phyloP scores from a whole-genome alignment of 2,113 vertebrate species.

The Theristicus caerulescens region DNA sequence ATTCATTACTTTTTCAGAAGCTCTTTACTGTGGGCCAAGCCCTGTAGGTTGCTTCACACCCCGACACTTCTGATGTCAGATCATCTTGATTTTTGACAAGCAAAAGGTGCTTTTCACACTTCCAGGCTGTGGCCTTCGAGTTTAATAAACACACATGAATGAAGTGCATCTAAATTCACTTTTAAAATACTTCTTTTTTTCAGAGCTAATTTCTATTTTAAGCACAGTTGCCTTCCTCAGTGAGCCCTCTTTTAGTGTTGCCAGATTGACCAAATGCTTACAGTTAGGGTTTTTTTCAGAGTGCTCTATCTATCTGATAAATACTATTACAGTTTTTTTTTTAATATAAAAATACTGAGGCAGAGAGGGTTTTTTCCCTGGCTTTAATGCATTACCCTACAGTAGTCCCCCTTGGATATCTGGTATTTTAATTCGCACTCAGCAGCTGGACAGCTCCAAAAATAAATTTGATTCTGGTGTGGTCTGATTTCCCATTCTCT shows the following conservation, averaged over 20 bases:
- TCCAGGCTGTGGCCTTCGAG: background rate
- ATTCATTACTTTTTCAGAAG: background rate
- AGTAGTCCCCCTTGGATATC: background rate
- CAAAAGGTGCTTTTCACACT: background rate
- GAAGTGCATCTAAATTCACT: background rate
- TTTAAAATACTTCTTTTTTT: background rate
- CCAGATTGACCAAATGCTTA: background rate
- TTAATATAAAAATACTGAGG: background rate
- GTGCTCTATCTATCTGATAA: background rate
- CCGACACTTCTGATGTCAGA: background rate
- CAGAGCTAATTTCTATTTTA: background rate
- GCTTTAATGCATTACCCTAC: background rate
- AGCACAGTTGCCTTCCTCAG: background rate
- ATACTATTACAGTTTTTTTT: background rate
- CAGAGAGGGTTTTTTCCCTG: background rate
- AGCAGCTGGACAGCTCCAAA: background rate
- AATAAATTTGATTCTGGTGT: background rate
- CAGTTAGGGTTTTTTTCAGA: accelerated
- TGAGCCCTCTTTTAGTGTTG: background rate
- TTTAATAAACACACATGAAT: background rate
- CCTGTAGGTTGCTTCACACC: background rate
- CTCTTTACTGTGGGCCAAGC: background rate
- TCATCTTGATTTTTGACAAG: background rate
- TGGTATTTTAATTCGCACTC: background rate
- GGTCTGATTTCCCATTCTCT: background rate